Conservation (phyloP, 2,888 invertebrate species). For the Dysmachus trigonus region DNA sequence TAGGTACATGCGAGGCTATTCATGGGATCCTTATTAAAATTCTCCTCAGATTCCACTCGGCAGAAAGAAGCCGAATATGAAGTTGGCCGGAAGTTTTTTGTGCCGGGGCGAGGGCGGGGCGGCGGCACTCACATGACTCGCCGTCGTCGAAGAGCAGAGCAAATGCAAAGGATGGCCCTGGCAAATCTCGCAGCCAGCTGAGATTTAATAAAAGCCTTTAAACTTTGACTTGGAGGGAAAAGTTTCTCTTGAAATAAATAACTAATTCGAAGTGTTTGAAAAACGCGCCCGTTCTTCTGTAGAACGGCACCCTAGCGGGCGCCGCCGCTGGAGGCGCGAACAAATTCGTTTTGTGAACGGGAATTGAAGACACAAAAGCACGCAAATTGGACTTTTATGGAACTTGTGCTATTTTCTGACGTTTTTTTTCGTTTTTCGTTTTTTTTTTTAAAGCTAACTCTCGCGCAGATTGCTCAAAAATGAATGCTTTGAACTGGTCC, state of each 20-base stretch:
- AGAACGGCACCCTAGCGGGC: background rate
- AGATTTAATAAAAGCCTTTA: background rate
- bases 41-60: conserved; percentile 11
- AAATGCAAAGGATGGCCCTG: background rate
- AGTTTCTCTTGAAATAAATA: background rate
- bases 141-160: background rate
- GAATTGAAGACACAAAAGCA: background rate
- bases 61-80: conserved; percentile 18
- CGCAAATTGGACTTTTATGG: background rate
- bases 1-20: conserved; percentile 26
- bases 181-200: background rate
- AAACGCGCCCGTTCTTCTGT: background rate
- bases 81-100: conserved; percentile 13
- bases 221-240: background rate
- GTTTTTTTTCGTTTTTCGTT: background rate
- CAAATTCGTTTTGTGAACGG: background rate
- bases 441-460: background rate
- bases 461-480: background rate
- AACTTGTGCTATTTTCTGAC: background rate
- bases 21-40: conserved; percentile 25
- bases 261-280: background rate
- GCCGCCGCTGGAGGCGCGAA: background rate
- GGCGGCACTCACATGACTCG: background rate
- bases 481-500: background rate
- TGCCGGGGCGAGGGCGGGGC: background rate